Conservation (phyloP, 2,888 invertebrate species). For the Phania funesta region DNA sequence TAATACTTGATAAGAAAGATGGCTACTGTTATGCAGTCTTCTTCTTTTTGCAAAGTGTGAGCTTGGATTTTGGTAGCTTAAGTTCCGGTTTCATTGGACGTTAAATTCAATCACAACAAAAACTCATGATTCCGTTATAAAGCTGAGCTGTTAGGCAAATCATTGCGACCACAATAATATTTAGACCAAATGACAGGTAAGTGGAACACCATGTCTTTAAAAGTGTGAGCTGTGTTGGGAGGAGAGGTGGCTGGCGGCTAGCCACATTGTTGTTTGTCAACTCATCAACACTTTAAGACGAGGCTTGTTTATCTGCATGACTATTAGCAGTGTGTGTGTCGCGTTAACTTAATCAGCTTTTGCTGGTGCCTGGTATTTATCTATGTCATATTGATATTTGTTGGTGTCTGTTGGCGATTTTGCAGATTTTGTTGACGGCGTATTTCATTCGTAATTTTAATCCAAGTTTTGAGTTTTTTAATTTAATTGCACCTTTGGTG, state of each 20-base stretch:
- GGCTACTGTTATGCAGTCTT: constrained; percentile 54
- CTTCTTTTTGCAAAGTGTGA: neutral
- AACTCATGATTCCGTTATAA: constrained; percentile 57
- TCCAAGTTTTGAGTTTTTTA: neutral
- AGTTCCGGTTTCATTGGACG: constrained; percentile 52
- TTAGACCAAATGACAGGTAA: constrained; percentile 53
- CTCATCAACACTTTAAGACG: constrained; percentile 44
- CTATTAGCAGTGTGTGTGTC: neutral
- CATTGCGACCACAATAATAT: constrained; percentile 28
- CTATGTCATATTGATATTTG: constrained; percentile 34
- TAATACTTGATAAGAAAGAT: constrained; percentile 53
- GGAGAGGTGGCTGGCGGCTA: neutral
- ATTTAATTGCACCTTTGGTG: neutral
- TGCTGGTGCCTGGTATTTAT: constrained; percentile 28
- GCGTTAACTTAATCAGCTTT: constrained; percentile 16
- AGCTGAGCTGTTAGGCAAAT: constrained; percentile 52
- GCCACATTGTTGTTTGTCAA: constrained; percentile 18
- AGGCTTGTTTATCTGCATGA: constrained; percentile 16
- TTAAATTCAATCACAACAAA: constrained; percentile 8
- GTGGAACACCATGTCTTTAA: constrained; percentile 44
- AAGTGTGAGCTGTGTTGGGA: neutral
- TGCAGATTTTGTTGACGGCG: constrained; percentile 45
- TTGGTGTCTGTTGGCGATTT: neutral
- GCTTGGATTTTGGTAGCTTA: constrained; percentile 7
- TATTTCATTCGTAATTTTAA: constrained; percentile 33